Evolutionary conservation across 2,888 invertebrate genomes (phyloP).

Genomic region (Dyspetes luteomarginatus): DNA sequence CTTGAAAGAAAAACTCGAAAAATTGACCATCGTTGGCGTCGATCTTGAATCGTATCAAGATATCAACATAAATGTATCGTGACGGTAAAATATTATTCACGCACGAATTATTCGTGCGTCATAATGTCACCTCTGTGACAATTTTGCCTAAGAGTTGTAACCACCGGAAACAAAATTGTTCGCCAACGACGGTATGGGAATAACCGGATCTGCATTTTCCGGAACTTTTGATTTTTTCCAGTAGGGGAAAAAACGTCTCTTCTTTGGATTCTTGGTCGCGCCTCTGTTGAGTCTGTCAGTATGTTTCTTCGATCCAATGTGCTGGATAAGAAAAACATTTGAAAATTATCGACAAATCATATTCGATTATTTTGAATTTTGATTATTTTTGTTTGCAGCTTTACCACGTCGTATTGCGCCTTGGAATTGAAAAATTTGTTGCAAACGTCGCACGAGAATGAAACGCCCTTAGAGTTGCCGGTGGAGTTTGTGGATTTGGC

Average conservation of each 20-base stretch:
- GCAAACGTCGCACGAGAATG: conserved; percentile 78
- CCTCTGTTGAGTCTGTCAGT: conserved; percentile 77
- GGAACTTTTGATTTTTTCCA: conserved; percentile 57
- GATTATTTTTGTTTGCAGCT: not conserved
- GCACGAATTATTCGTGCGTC: not conserved
- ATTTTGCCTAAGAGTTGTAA: conserved; percentile 57
- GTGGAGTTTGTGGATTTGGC: conserved; percentile 33
- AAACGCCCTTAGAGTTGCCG: conserved; percentile 67
- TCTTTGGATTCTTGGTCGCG: conserved; percentile 70
- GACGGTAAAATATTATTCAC: not conserved
- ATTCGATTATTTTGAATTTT: not conserved
- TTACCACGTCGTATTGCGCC: conserved; percentile 80
- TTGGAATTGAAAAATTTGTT: conserved; percentile 82
- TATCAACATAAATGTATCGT: not conserved
- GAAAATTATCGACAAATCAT: not conserved
- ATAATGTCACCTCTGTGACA: not conserved
- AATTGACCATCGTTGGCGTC: not conserved
- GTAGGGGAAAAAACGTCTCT: conserved; percentile 73
- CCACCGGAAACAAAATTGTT: conserved; percentile 78
- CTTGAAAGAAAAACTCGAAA: not conserved
- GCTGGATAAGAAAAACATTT: conserved; percentile 70
- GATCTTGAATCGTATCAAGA: conserved; percentile 5
- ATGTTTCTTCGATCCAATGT: conserved; percentile 81
- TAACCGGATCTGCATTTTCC: conserved; percentile 35
- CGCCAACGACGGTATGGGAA: conserved; percentile 69